Conservation (phyloP, 2,888 invertebrate genomes). For the Pemphredon lugubris region DNA sequence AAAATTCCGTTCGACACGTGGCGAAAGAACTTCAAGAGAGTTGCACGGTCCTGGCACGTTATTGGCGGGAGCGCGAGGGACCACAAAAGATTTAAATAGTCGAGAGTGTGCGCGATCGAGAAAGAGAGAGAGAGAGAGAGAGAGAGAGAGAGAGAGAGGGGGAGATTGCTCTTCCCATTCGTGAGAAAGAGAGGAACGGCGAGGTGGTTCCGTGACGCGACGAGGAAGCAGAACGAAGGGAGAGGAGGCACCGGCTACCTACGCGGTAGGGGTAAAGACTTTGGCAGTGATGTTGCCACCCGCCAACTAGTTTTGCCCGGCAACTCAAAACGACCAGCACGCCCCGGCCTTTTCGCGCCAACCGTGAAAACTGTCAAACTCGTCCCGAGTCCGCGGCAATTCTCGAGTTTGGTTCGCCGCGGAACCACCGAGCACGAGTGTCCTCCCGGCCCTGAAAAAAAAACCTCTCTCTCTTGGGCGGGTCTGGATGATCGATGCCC, state of each 20-base stretch:
- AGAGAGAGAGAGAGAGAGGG: too few relatives aligned
- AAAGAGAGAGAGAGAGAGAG: slow-evolving; percentile 29
- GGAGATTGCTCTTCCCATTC: too few relatives aligned
- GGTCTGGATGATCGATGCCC: not conserved
- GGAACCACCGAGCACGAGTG: not conserved
- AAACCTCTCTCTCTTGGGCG: too few relatives aligned
- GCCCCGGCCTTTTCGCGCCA: slow-evolving; percentile 48
- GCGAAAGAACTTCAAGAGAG: slow-evolving; percentile 34
- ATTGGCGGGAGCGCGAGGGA: slow-evolving; percentile 40
- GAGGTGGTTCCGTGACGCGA: slow-evolving; percentile 54
- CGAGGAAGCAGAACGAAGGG: slow-evolving; percentile 42
- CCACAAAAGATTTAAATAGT: slow-evolving; percentile 76
- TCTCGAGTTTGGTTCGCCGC: not conserved
- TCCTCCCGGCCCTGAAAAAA: too few relatives aligned
- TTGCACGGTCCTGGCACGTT: slow-evolving; percentile 19
- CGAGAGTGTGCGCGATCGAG: slow-evolving; percentile 38
- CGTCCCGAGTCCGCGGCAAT: not conserved
- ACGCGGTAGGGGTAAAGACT: slow-evolving; percentile 57
- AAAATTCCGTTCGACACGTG: slow-evolving; percentile 27
- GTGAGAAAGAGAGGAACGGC: too few relatives aligned
- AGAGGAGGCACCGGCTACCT: slow-evolving; percentile 51
- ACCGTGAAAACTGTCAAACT: slow-evolving; percentile 38
- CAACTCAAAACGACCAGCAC: slow-evolving; percentile 71
- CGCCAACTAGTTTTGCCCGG: slow-evolving; percentile 63
- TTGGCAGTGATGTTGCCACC: slow-evolving; percentile 66